Evolutionary conservation across 1,140 invertebrate species (phyloP).

Genomic region (Pogonognathellus flavescens): DNA sequence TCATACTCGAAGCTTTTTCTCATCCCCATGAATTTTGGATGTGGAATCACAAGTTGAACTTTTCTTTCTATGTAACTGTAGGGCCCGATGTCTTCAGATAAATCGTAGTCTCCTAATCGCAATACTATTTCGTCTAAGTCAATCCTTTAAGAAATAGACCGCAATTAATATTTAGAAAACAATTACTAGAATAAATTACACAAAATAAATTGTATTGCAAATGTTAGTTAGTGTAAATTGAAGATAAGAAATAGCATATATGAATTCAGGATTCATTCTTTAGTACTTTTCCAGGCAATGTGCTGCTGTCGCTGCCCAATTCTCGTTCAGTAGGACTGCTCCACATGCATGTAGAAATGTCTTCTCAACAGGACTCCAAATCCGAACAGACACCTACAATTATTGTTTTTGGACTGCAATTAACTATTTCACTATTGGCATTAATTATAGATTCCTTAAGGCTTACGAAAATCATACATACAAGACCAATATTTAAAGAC

Average conservation of each 20-base stretch:
- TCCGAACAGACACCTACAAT: neutral
- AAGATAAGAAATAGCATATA: too few relatives aligned
- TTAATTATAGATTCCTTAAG: too few relatives aligned
- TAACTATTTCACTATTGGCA: too few relatives aligned
- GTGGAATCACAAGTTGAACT: constrained; percentile 88
- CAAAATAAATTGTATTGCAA: too few relatives aligned
- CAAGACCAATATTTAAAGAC: too few relatives aligned
- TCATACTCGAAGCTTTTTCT: constrained; percentile 91
- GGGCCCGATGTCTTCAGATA: constrained; percentile 86
- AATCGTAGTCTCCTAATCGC: constrained; percentile 89
- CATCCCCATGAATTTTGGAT: constrained; percentile 61
- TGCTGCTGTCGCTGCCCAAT: constrained; percentile 90
- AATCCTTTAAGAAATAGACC: constrained; percentile 77
- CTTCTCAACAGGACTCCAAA: constrained; percentile 79
- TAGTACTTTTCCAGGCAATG: constrained; percentile 94
- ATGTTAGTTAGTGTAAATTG: too few relatives aligned
- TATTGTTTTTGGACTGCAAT: neutral
- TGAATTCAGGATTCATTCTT: neutral
- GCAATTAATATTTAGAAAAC: neutral
- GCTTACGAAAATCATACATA: too few relatives aligned
- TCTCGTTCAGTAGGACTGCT: constrained; percentile 1
- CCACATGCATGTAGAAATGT: constrained; percentile 83
- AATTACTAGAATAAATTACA: too few relatives aligned
- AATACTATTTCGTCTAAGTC: constrained; percentile 88
- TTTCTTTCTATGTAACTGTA: constrained; percentile 88